Percentiles rank a stretch among this genome's conserved stretches.
phyloP scores from a whole-genome alignment of 2,888 invertebrate genomes.

The Drosophila testacea region DNA sequence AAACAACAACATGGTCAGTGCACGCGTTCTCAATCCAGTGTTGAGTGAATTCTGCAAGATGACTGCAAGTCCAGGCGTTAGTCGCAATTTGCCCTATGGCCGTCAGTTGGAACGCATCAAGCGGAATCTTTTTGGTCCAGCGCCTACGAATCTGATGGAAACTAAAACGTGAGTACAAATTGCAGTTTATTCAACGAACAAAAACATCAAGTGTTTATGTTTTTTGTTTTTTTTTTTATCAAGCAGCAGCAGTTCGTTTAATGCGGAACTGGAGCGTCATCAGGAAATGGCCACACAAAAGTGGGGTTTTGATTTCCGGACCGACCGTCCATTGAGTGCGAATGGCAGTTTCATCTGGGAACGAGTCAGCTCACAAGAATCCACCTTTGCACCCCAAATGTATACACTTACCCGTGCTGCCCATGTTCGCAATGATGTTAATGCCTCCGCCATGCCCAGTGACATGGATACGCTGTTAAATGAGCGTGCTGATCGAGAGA shows the following conservation, averaged over 20 bases:
- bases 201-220: slow-evolving; percentile 11
- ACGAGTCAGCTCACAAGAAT: slow-evolving; percentile 82
- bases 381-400: slow-evolving; percentile 82
- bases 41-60: slow-evolving; percentile 82
- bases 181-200: neutral
- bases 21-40: slow-evolving; percentile 82
- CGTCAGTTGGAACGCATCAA: slow-evolving; percentile 82
- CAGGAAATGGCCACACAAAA: slow-evolving; percentile 88
- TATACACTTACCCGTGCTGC: slow-evolving; percentile 85
- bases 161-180: slow-evolving; percentile 79
- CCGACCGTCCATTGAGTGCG: slow-evolving; percentile 78
- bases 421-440: slow-evolving; percentile 77
- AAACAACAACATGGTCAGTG: slow-evolving; percentile 68
- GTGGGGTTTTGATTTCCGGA: slow-evolving; percentile 85
- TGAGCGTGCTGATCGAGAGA: slow-evolving; percentile 83
- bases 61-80: slow-evolving; percentile 71
- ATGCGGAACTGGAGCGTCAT: slow-evolving; percentile 81
- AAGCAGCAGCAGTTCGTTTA: slow-evolving; percentile 73
- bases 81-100: slow-evolving; percentile 13
- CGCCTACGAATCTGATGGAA: slow-evolving; percentile 59
- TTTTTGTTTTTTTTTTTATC: neutral
- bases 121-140: slow-evolving; percentile 83
- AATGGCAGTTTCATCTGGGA: slow-evolving; percentile 84
- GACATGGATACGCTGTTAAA: slow-evolving; percentile 79
- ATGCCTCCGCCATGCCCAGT: slow-evolving; percentile 40